These are phyloP conservation scores for Megaceryle maxima DNA, from an alignment of 2,113 vertebrate species.

Conservation along the genomic window DNA sequence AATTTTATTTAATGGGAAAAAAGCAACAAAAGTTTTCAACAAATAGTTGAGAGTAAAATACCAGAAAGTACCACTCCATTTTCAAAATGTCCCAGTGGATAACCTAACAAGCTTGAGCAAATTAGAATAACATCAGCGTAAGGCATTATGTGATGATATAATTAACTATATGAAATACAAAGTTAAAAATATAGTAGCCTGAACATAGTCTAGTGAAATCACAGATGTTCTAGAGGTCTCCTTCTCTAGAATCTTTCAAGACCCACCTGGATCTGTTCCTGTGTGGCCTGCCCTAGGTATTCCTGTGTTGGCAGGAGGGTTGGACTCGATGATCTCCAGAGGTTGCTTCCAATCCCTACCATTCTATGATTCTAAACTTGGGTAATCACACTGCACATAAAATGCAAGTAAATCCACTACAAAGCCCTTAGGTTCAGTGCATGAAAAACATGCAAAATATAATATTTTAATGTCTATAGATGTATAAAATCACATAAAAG, in stretches of 20 bases:
- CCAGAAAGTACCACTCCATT: not conserved
- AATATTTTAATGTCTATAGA: not conserved
- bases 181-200: not conserved
- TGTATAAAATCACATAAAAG: not conserved
- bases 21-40: not conserved
- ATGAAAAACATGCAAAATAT: not conserved
- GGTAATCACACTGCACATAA: not conserved
- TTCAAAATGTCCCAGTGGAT: not conserved
- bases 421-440: not conserved
- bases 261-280: too few relatives aligned
- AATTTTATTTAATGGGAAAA: not conserved
- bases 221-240: not conserved
- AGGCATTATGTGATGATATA: not conserved
- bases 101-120: not conserved
- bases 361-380: not conserved
- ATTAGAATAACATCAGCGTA: not conserved
- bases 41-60: not conserved
- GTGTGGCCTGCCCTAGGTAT: too few relatives aligned
- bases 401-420: not conserved
- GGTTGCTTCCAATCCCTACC: too few relatives aligned
- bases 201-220: not conserved
- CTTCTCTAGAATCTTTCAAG: too few relatives aligned
- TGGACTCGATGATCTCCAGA: too few relatives aligned
- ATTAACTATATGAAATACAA: not conserved
- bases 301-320: too few relatives aligned